Evolutionary conservation across 2,888 invertebrate genomes (phyloP).

Genomic region (Lamellibrachia satsuma): DNA sequence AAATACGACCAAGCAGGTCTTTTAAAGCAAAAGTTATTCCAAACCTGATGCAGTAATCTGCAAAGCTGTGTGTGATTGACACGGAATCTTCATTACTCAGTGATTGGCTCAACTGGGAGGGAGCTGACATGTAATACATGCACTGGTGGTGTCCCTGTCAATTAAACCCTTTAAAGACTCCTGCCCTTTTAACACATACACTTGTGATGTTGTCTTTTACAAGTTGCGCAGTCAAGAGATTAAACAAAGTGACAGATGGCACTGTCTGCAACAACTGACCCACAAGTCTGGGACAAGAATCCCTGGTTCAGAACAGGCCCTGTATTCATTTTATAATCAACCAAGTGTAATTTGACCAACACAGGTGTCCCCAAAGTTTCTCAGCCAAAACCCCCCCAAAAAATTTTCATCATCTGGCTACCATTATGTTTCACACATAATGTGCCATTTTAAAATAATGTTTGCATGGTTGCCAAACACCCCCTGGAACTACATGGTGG

Average conservation of each 20-base stretch:
- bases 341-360: not conserved
- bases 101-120: not conserved
- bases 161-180: not conserved
- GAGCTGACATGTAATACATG: not conserved
- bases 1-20: not conserved
- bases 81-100: not conserved
- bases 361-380: not conserved
- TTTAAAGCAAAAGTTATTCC: not conserved
- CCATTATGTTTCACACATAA: not conserved
- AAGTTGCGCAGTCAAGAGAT: not conserved
- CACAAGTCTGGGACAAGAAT: not conserved
- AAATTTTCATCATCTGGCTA: not conserved
- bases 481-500: not conserved
- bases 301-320: not conserved
- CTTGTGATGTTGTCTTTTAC: not conserved
- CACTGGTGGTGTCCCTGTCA: not conserved
- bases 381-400: not conserved
- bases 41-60: not conserved
- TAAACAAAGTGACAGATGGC: conserved; percentile 1
- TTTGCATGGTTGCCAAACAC: not conserved
- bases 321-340: not conserved
- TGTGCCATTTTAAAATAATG: not conserved
- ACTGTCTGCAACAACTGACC: not conserved
- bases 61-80: not conserved
- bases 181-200: not conserved